Conservation (phyloP, 2,888 invertebrate genomes). For the Branchinecta sandiegonensis region DNA sequence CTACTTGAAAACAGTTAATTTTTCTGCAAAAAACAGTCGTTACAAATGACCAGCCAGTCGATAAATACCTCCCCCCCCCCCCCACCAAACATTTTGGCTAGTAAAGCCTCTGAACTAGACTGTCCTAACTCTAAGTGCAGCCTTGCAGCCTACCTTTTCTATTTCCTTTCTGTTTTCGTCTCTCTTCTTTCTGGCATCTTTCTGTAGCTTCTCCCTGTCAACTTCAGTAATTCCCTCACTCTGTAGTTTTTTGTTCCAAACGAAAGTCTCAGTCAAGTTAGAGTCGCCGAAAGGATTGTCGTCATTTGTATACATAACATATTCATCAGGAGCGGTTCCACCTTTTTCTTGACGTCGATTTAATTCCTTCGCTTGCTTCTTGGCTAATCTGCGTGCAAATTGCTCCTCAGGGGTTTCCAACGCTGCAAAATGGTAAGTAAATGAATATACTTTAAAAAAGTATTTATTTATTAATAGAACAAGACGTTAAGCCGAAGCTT, state of each 20-base stretch:
- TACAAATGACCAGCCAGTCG: too few species aligned
- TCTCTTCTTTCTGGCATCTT: slow-evolving; percentile 67
- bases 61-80: too few species aligned
- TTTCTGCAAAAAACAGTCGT: too few species aligned
- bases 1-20: too few species aligned
- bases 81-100: too few species aligned
- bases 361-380: slow-evolving; percentile 81
- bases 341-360: slow-evolving; percentile 82
- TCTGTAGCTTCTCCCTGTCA: slow-evolving; percentile 62
- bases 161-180: slow-evolving; percentile 80
- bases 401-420: slow-evolving; percentile 94
- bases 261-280: slow-evolving; percentile 82
- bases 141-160: slow-evolving; percentile 54
- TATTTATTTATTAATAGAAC: too few species aligned
- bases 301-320: slow-evolving; percentile 89
- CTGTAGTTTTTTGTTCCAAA: slow-evolving; percentile 90
- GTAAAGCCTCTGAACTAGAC: too few species aligned
- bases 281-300: slow-evolving; percentile 99
- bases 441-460: too few species aligned
- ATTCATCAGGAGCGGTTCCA: slow-evolving; percentile 72
- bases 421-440: slow-evolving; percentile 44
- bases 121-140: too few species aligned
- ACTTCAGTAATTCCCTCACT: slow-evolving; percentile 74
- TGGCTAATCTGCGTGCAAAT: slow-evolving; percentile 59
- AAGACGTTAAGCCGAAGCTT: too few species aligned